Evolutionary conservation across 2,888 invertebrate genomes (phyloP), one percentile per base, ranked within the genome.

Genomic region (Mimumesa dahlbomi): DNA sequence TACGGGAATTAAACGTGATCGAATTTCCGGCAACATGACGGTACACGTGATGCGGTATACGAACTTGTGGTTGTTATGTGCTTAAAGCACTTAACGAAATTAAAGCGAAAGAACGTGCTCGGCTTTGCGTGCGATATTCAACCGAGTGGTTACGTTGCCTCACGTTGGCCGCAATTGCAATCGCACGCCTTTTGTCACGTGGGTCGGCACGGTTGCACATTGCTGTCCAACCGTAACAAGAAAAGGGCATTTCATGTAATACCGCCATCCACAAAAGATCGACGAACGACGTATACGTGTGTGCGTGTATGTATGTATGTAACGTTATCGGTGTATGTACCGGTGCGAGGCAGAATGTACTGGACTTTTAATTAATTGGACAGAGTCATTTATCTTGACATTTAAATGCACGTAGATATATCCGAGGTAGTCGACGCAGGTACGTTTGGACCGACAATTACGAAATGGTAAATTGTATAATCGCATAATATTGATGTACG

Each of bases 1-100:
- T 6, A 16, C 3, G 34, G 16, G 54, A 64, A 59, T 65, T 46
- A 42, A 65, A 66, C 56, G 56, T 72, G 65, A 61, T 42, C 56
- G 18, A 64, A 66, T 72, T 72, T 66, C 43, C 31, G 13, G 48
- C 31, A 71, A 59, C 48, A 57, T 18, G 50, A 19, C 11, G 42
- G 19, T 61, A 38, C 72, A 66, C 65, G 72, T 61, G 65, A 72
- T 18, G 2, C 25, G 7, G 53, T 42, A 70, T 69, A 54, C 58
- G 43, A 59, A 50, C 40, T 19, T 40, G 25, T 13, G 34, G 56
- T 34, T 31, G 71, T 72, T 72, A 73, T 66, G 59, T 72, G 72
- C 21, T 72, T 53, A 48, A 66, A 65, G 54, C 66, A 73, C 65
- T 73, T 66, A 66, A 73, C 61, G 61, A 73, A 73, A 73, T 73